Conservation (phyloP, 2,797 vertebrate species). For the Argyrosomus regius region DNA sequence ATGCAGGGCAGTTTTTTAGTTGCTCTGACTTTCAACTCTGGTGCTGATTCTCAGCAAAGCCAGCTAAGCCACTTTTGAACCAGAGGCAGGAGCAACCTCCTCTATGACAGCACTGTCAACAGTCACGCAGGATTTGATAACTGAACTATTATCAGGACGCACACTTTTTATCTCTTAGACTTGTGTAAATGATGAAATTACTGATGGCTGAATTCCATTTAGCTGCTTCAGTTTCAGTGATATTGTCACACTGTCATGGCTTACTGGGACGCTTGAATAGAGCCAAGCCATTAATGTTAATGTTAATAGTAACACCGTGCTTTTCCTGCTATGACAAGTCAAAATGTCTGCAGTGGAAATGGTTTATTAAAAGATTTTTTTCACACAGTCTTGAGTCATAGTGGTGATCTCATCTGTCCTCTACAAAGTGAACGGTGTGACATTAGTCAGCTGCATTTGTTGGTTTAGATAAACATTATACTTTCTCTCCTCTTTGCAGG, state of each 20-base stretch:
- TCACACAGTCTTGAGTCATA: background rate
- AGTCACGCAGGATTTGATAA: background rate
- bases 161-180: background rate
- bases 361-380: background rate
- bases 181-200: background rate
- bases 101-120: background rate
- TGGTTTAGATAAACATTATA: constrained; percentile 1
- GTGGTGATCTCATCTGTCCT: constrained; percentile 4
- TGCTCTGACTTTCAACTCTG: background rate
- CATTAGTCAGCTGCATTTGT: background rate
- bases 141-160: background rate
- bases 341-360: constrained; percentile 3
- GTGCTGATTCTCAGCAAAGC: background rate
- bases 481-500: constrained; percentile 62
- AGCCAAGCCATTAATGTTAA: background rate
- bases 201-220: background rate
- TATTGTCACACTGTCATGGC: background rate
- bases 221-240: background rate
- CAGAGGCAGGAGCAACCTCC: background rate
- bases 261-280: background rate
- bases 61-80: background rate
- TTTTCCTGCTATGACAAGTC: background rate
- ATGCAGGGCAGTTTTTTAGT: background rate
- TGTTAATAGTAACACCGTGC: background rate
- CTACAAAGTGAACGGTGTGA: background rate